Evolutionary conservation across 2,113 vertebrate genomes (phyloP).

Genomic region (Hydropotes inermis): DNA sequence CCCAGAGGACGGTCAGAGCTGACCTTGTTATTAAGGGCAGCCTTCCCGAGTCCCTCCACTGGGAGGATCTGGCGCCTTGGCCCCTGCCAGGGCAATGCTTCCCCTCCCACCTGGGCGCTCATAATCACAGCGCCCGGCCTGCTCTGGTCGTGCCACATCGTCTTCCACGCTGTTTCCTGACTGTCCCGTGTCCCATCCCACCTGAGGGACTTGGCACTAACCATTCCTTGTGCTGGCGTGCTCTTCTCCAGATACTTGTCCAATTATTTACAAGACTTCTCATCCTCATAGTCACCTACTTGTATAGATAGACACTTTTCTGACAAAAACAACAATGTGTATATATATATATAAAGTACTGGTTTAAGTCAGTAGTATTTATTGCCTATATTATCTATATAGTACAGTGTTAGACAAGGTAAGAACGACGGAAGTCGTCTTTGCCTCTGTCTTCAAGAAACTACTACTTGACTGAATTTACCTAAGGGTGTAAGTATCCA

Average conservation of each 20-base stretch:
- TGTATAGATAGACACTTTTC: neutral
- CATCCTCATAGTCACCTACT: neutral
- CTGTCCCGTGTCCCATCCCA: fast-evolving
- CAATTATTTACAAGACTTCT: neutral
- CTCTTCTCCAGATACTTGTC: neutral
- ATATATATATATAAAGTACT: neutral
- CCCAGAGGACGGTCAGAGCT: no score
- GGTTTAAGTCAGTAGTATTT: neutral
- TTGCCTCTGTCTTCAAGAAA: neutral
- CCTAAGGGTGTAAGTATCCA: neutral
- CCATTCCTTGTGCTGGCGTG: neutral
- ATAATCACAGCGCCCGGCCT: fast-evolving
- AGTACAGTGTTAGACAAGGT: neutral
- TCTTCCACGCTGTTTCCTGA: neutral
- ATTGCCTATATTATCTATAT: neutral
- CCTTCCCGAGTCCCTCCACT: neutral
- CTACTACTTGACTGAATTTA: neutral
- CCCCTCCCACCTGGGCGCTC: neutral
- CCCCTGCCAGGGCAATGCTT: neutral
- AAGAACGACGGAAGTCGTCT: neutral
- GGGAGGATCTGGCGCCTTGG: neutral
- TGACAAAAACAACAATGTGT: neutral
- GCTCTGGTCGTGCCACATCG: neutral
- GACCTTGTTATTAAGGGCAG: neutral
- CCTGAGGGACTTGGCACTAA: neutral